Base-by-base conservation (phyloP, 2,797 vertebrate species). In the Pogoniulus pusillus region DNA sequence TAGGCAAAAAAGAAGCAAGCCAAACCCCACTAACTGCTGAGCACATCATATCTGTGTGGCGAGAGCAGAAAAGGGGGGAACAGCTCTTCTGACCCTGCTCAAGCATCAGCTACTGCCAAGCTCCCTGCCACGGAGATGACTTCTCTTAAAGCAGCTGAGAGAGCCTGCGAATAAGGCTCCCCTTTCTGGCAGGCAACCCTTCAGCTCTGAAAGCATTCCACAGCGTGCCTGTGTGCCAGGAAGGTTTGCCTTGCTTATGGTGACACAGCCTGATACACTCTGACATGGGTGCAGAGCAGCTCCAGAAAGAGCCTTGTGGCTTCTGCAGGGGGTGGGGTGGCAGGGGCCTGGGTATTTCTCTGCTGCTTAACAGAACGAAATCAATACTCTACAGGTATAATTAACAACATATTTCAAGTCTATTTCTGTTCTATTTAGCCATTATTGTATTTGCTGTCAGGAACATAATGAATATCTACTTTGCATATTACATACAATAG, bases 381-480 rank as follows among this genome's bases (percentile, higher is more conserved):
- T 24, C 32, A 76, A 15, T 8, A 30, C 4, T 59, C 60, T 32
- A 47, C 45, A 77, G 34, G 34, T 34, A 69, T 47, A 85, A 91
- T 51, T 55, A 88, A 58, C 4, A 26, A 79, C 12, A 6, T 2
- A 41, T 30, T 68, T 71, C 62, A 70, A 65, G 23, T 10, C 43
- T 60, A 39, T n/a, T 79, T 82, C 49, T 77, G 32, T 58, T 65
- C 70, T 30, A 79, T 78, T 74, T 75, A 55, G 27, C 68, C 15
- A 14, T 88, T 59, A 62, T 58, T 82, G 49, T 77, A 59, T 69
- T 81, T 71, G 65, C 35, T 14, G 24, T 85, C 64, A 77, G 73
- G 93, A 76, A 23, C 87, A 88, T 47, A 74, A 91, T 88, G 30
- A 87, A 68, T 89, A 87, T 32, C 59, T 75, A 58, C 60, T 92